Evolutionary conservation across 2,888 invertebrate species (phyloP).

Genomic region (Orthosia cruda): DNA sequence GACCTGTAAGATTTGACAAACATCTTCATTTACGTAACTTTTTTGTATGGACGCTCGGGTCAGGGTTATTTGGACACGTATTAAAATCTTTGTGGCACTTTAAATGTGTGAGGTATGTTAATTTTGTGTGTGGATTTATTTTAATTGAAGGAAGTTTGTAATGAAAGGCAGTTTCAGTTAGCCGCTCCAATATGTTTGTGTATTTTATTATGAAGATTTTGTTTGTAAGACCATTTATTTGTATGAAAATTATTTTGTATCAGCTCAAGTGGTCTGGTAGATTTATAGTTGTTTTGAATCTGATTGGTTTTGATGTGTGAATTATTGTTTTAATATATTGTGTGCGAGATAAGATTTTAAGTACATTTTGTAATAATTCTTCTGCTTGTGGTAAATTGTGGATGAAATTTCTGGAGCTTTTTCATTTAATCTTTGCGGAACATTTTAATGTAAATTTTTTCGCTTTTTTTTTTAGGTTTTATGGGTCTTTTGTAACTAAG

Average conservation of each 20-base stretch:
- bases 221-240: background rate
- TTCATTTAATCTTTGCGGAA: background rate
- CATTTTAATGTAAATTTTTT: background rate
- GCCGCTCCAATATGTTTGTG: conserved; percentile 65
- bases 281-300: conserved; percentile 42
- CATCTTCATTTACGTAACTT: conserved; percentile 50
- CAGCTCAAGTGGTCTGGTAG: conserved; percentile 21
- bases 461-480: too few relatives aligned
- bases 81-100: conserved; percentile 74
- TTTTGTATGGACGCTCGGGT: conserved; percentile 36
- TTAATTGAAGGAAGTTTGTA: conserved; percentile 79
- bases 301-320: conserved; percentile 40
- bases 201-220: conserved; percentile 67
- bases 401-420: conserved; percentile 14
- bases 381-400: conserved; percentile 6
- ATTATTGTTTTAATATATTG: conserved; percentile 26
- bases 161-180: conserved; percentile 75
- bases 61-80: conserved; percentile 67
- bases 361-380: conserved; percentile 52
- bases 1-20: conserved; percentile 62
- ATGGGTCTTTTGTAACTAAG: too few relatives aligned
- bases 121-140: conserved; percentile 83
- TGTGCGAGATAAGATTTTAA: conserved; percentile 38
- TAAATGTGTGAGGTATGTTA: conserved; percentile 86
- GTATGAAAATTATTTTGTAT: conserved; percentile 47